Conservation (phyloP, 2,797 vertebrate genomes). For the Siniperca obscura region DNA sequence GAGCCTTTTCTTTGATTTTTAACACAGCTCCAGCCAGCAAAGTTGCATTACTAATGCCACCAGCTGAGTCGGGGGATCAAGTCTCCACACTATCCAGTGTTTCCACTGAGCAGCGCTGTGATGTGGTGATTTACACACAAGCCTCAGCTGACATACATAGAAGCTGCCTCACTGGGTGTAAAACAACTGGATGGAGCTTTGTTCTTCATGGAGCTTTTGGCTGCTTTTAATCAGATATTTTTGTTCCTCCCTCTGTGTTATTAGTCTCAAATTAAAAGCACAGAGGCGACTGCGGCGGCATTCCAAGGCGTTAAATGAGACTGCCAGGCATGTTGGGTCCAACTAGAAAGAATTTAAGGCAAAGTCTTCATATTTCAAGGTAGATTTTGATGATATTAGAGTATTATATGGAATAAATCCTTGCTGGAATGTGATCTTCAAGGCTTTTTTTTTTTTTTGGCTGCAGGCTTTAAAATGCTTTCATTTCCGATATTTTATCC, state of each 20-base stretch:
- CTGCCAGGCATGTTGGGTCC: slow-evolving; percentile 42
- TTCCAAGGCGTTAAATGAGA: slow-evolving; percentile 57
- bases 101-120: slow-evolving; percentile 54
- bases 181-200: slow-evolving; percentile 68
- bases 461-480: slow-evolving; percentile 67
- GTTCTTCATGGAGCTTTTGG: slow-evolving; percentile 53
- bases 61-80: slow-evolving; percentile 66
- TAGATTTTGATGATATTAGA: slow-evolving; percentile 63
- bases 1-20: slow-evolving; percentile 62
- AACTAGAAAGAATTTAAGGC: slow-evolving; percentile 48
- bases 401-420: slow-evolving; percentile 63
- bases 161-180: slow-evolving; percentile 32
- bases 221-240: slow-evolving; percentile 60
- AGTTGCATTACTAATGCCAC: slow-evolving; percentile 66
- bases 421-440: slow-evolving; percentile 66
- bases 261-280: slow-evolving; percentile 64
- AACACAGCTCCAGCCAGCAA: slow-evolving; percentile 35
- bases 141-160: slow-evolving; percentile 10
- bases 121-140: slow-evolving; percentile 55
- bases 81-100: slow-evolving; percentile 46
- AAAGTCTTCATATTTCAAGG: slow-evolving; percentile 72
- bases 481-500: slow-evolving; percentile 79
- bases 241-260: slow-evolving; percentile 41
- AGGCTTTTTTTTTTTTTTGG: slow-evolving; percentile 51
- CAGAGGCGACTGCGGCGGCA: slow-evolving; percentile 36